These are phyloP conservation scores for Vultur gryphus DNA, from an alignment of 2,797 vertebrate species.

Conservation along the genomic window DNA sequence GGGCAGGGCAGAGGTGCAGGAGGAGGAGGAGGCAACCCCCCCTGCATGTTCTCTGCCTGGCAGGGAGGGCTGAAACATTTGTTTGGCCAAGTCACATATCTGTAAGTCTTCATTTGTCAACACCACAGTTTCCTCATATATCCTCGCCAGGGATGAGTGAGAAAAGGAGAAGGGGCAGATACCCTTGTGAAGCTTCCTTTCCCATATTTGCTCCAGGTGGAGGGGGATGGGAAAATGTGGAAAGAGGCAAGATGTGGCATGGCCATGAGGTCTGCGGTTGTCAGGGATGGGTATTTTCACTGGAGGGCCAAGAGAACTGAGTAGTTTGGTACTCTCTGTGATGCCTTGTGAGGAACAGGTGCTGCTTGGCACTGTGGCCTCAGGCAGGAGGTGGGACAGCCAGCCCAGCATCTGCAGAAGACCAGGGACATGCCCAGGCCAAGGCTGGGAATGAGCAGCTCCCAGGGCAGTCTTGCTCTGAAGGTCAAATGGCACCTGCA, in stretches of 20 bases:
- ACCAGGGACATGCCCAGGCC: background rate
- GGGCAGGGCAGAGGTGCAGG: background rate
- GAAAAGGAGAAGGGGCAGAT: background rate
- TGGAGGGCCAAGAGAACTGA: background rate
- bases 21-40: background rate
- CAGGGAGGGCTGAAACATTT: background rate
- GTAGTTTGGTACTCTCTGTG: background rate
- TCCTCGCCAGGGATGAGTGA: background rate
- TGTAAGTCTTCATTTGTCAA: background rate
- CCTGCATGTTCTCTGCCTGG: background rate
- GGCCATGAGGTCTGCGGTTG: background rate
- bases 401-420: background rate
- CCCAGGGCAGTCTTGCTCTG: background rate
- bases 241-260: background rate
- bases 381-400: background rate
- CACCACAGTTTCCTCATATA: background rate
- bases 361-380: background rate
- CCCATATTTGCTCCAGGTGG: background rate
- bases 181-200: background rate
- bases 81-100: background rate
- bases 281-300: background rate
- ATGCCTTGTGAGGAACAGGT: background rate
- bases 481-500: background rate
- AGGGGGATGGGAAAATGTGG: background rate
- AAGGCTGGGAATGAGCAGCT: background rate